Base-by-base conservation (phyloP, 2,888 invertebrate species). In the Phortica magna region DNA sequence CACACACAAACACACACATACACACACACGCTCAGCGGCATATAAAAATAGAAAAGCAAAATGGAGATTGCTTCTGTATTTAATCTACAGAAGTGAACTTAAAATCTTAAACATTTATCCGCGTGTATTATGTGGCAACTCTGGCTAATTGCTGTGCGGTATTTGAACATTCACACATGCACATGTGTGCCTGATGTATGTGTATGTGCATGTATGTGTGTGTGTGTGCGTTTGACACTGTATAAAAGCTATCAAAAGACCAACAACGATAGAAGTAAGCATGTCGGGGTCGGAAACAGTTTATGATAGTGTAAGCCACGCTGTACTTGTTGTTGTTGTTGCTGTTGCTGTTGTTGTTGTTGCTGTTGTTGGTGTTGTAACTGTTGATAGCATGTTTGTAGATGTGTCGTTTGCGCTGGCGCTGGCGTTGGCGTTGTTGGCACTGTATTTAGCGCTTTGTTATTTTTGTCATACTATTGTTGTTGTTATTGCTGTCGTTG, bases 71-170 rank as follows among this genome's bases (percentile, higher is more conserved):
- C 48, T 48, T 70, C 31, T 19, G 53, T 48, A 48, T 14, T 48
- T n/a, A 80, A 80, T 79, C 65, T 39, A 41, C 83, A 74, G 76
- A 77, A 78, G 81, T 80, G 79, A 88, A 87, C 89, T 88, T 84
- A 88, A 89, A 88, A 90, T 90, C 89, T 90, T 83, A 85, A 83
- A 87, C 89, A 89, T 89, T 90, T 89, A 89, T 88, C 89, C 88
- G 84, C 85, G 89, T 83, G 90, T 89, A 89, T 89, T 89, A 89
- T 89, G 89, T 90, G 89, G 89, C 89, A 90, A 89, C 89, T 86
- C 88, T 82, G 85, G 87, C 90, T 90, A 89, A 89, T 89, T 89
- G 90, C 89, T 86, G 80, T 83, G 81, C 81, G 80, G 83, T 83
- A 85, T 84, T 55, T 59, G 65, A 42, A 73, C 81, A 76, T 68